A percentile compares a stretch with the other conserved stretches of the same genome.
These are phyloP conservation scores for Elachura formosa DNA, from an alignment of 2,113 vertebrate species.

Conservation along the genomic window DNA sequence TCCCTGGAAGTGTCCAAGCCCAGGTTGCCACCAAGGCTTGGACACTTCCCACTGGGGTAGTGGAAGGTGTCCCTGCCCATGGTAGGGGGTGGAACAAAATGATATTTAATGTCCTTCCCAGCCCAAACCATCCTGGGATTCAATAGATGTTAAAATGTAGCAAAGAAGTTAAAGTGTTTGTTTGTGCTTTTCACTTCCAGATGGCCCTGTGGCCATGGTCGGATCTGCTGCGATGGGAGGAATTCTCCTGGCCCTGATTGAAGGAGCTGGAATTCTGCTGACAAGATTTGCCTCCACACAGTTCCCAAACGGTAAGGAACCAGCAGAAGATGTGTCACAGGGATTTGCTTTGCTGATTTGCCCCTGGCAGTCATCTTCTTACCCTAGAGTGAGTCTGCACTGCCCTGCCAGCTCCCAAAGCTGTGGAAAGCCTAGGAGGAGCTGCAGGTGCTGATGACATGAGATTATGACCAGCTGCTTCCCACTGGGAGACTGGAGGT, in stretches of 20 bases:
- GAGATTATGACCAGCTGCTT: neutral
- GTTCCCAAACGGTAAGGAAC: constrained; percentile 86
- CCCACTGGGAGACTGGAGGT: neutral
- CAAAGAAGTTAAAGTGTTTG: neutral
- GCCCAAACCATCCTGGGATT: neutral
- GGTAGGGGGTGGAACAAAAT: neutral
- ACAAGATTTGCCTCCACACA: constrained; percentile 92
- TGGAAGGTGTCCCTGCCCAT: neutral
- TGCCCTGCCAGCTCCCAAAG: neutral
- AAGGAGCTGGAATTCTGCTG: constrained; percentile 92
- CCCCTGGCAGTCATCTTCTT: neutral
- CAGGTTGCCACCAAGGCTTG: fast-evolving
- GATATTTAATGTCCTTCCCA: neutral
- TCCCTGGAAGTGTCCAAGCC: neutral
- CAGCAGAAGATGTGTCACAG: neutral
- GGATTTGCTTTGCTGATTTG: neutral
- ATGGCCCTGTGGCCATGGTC: constrained; percentile 91
- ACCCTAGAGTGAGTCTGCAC: neutral
- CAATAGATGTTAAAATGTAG: neutral
- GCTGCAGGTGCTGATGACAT: neutral
- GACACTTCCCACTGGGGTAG: neutral
- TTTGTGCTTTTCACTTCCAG: constrained; percentile 59
- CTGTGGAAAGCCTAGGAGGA: neutral
- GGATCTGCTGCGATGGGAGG: constrained; percentile 96
- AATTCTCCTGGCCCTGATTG: constrained; percentile 90